phyloP scores from a whole-genome alignment of 2,888 invertebrate species.

The Trilocha varians region DNA sequence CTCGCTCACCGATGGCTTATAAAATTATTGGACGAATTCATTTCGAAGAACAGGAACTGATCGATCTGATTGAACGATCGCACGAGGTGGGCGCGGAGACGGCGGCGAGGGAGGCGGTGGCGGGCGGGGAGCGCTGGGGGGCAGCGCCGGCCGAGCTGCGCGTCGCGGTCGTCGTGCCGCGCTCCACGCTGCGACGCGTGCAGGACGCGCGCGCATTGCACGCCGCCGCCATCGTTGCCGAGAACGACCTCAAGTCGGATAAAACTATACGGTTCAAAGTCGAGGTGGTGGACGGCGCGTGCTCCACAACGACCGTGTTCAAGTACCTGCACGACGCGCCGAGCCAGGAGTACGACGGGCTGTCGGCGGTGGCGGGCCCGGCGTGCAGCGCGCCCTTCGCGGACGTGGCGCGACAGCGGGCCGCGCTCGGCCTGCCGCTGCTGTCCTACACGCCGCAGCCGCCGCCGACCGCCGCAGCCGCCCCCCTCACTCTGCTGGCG shows the following conservation, averaged over 20 bases:
- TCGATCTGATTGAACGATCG: conserved; percentile 21
- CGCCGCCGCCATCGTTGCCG: conserved; percentile 21
- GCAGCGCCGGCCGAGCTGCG: conserved; percentile 30
- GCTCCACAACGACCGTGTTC: conserved; percentile 42
- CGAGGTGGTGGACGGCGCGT: conserved; percentile 42
- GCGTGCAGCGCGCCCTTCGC: conserved; percentile 50
- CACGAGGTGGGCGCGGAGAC: conserved; percentile 15
- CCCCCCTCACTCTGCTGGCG: conserved; percentile 29
- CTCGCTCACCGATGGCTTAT: conserved; percentile 33
- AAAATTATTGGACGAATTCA: conserved; percentile 32
- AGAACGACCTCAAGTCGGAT: conserved; percentile 21
- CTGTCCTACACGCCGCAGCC: conserved; percentile 47
- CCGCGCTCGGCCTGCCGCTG: conserved; percentile 39
- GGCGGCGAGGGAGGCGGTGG: conserved; percentile 24
- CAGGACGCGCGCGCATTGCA: conserved; percentile 7
- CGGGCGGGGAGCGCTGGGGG: conserved; percentile 18
- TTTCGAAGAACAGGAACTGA: conserved; percentile 25
- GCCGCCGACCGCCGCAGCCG: conserved; percentile 28
- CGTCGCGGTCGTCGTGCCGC: conserved; percentile 27
- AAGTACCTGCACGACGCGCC: conserved; percentile 44
- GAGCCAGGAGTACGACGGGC: conserved; percentile 42
- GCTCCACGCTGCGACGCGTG: conserved; percentile 10
- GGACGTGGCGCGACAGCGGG: conserved; percentile 44
- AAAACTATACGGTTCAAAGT: conserved; percentile 27
- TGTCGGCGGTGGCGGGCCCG: conserved; percentile 49